Evolutionary conservation across 2,888 invertebrate genomes (phyloP).

Genomic region (Malachius bipustulatus): DNA sequence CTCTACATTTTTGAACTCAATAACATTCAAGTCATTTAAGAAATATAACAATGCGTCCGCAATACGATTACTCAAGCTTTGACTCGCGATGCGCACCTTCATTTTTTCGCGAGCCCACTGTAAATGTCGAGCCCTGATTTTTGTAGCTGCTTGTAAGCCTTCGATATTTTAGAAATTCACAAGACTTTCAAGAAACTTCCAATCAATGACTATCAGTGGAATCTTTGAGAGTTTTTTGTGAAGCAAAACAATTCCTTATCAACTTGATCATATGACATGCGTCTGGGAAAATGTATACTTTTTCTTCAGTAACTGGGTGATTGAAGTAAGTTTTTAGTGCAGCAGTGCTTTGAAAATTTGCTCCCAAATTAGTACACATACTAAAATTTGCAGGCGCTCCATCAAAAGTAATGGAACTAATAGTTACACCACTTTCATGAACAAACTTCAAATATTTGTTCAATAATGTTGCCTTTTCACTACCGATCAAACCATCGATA

Average conservation of each 20-base stretch:
- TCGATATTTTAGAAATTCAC: conserved; percentile 3
- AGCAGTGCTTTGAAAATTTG: conserved; percentile 12
- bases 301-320: conserved; percentile 12
- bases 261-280: conserved; percentile 14
- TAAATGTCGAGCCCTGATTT: conserved; percentile 15
- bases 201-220: too few relatives aligned
- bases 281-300: conserved; percentile 1
- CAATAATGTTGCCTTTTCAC: conserved; percentile 17
- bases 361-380: conserved; percentile 16
- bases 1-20: too few relatives aligned
- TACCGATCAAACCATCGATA: conserved; percentile 15
- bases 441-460: conserved; percentile 16
- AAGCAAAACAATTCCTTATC: conserved; percentile 14
- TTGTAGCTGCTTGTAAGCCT: conserved; percentile 15
- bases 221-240: too few relatives aligned
- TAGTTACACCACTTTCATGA: conserved; percentile 16
- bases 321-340: conserved; percentile 13
- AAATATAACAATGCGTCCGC: conserved; percentile 17
- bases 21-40: too few relatives aligned
- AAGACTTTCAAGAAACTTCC: too few relatives aligned
- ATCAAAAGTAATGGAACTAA: conserved; percentile 19
- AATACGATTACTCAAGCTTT: conserved; percentile 16
- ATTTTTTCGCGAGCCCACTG: conserved; percentile 17
- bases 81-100: conserved; percentile 15
- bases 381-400: conserved; percentile 18